These are phyloP conservation scores for Dione vanillae DNA, from an alignment of 2,888 invertebrate genomes.

Conservation along the genomic window DNA sequence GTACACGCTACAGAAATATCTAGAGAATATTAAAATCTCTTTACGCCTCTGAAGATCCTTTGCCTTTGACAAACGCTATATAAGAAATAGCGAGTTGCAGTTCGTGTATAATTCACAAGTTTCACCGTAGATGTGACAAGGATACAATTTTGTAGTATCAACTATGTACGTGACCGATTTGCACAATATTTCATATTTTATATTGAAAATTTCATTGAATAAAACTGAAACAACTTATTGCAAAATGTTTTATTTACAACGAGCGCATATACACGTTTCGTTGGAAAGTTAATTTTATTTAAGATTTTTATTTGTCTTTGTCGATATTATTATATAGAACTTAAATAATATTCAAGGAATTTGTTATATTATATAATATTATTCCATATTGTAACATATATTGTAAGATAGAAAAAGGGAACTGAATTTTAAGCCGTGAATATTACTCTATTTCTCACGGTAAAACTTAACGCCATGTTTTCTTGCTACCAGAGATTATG, in stretches of 20 bases:
- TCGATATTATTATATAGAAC: not conserved
- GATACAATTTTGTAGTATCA: constrained; percentile 37
- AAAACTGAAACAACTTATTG: constrained; percentile 3
- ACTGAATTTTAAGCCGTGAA: too few relatives aligned
- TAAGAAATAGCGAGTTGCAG: constrained; percentile 29
- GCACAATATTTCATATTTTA: constrained; percentile 29
- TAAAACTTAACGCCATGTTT: too few relatives aligned
- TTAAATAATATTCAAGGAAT: too few relatives aligned
- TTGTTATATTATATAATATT: too few relatives aligned
- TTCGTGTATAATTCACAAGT: constrained; percentile 33
- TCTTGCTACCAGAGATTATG: too few relatives aligned
- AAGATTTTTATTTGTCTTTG: not conserved
- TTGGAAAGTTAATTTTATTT: not conserved
- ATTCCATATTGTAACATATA: too few relatives aligned
- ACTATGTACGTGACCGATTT: constrained; percentile 33
- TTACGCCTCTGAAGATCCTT: constrained; percentile 17
- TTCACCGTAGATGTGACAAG: constrained; percentile 25
- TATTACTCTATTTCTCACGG: too few relatives aligned
- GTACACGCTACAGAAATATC: constrained; percentile 17
- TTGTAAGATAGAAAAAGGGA: too few relatives aligned
- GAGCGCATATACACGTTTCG: not conserved
- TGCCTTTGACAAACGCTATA: constrained; percentile 30
- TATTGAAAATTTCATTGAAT: constrained; percentile 30
- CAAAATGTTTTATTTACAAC: not conserved
- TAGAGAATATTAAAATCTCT: constrained; percentile 21